These are phyloP conservation scores for Platygyra sinensis DNA, from an alignment of 64 coral and sea anemone genomes.

Conservation along the genomic window DNA sequence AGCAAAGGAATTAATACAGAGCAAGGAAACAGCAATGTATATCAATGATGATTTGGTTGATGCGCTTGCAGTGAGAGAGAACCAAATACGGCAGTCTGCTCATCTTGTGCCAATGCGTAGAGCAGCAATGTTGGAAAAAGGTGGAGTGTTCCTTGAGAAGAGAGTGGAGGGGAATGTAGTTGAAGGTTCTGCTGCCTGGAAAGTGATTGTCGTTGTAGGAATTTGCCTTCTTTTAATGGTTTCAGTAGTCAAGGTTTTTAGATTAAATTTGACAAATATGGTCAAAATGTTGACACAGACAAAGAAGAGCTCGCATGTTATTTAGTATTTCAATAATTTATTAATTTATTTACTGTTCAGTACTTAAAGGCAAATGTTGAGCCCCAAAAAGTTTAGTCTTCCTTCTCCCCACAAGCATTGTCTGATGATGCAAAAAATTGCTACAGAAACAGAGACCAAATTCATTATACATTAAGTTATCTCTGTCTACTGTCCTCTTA, in stretches of 20 bases:
- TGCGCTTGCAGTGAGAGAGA: neutral
- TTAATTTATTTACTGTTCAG: neutral
- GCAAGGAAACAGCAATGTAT: neutral
- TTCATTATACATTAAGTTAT: too few species aligned
- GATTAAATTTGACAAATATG: neutral
- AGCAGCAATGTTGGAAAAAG: constrained; percentile 3
- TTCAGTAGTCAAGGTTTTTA: neutral
- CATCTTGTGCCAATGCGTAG: constrained; percentile 8
- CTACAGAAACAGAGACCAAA: too few species aligned
- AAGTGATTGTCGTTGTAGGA: neutral
- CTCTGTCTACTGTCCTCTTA: too few species aligned
- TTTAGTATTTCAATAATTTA: neutral
- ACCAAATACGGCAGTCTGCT: neutral
- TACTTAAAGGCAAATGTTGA: neutral
- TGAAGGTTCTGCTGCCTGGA: neutral
- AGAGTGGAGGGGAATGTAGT: neutral
- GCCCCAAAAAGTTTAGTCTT: too few species aligned
- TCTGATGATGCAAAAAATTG: too few species aligned
- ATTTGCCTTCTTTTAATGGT: neutral
- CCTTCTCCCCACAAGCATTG: too few species aligned
- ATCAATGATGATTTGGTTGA: neutral
- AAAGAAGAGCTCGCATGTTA: constrained; percentile 19
- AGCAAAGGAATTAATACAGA: neutral
- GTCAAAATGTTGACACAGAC: neutral
- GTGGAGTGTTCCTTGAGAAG: neutral